Base-by-base conservation (phyloP, 1,140 invertebrate genomes). In the Oreohelix idahoensis region DNA sequence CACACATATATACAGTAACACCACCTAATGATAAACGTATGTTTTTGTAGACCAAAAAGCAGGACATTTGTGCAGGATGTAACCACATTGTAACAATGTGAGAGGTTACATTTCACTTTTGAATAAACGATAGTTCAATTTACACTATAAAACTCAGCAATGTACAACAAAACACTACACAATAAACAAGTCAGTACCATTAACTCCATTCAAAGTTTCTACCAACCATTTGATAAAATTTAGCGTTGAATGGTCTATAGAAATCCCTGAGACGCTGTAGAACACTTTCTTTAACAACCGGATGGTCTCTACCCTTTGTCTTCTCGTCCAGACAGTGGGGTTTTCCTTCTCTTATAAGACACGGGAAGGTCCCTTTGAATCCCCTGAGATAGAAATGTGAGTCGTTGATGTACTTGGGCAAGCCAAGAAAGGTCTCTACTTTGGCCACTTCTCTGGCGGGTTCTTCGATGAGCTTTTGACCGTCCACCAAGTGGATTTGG, bases 351-450 rank as follows among this genome's bases (percentile, higher is more conserved):
- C 97, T 97, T 86, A 96, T 95, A 8, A 98, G 93, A 91, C 97
- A 99, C 0, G 97, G 97, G 92, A 98, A 99, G 5, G 23, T 73
- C 0, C 97, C 97, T 93, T 98, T 98, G 5, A 97, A 97, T 8
- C 96, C 95, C 92, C 98, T 98, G 92, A 98, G 97, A 91, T 97
- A 97, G 92, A 99, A 98, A 92, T 98, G 96, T 88, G 96, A 96
- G 83, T 97, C 96, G 13, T 95, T 96, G 74, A 98, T 96, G 20
- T 96, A 95, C 29, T 94, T 94, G 87, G 96, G 96, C 13, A 98
- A 92, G 0, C 96, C 96, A 17, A 99, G 93, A 91, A 98, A 98
- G 83, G 97, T 95, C 94, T 97, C 95, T 84, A 97, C 96, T 83
- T 95, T 93, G 15, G 95, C 95, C 89, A 98, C 95, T 92, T 98